Conservation (phyloP, 2,888 invertebrate species). For the Labia minor region DNA sequence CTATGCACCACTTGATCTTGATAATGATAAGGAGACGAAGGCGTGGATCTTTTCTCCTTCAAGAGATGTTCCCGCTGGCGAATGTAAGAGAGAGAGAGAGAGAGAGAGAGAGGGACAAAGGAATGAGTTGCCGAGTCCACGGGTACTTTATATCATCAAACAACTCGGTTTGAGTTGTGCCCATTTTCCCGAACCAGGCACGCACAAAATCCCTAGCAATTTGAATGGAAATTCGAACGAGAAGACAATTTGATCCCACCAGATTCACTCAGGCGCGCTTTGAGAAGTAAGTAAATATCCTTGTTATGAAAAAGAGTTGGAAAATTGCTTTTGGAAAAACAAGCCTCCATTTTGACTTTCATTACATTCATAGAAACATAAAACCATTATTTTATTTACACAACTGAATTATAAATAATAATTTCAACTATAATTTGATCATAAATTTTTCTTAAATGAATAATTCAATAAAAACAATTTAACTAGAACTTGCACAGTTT, state of each 20-base stretch:
- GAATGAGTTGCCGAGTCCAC: too few species aligned
- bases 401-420: too few species aligned
- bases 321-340: constrained; percentile 13
- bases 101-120: too few species aligned
- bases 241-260: constrained; percentile 1
- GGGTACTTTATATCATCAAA: background rate
- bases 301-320: constrained; percentile 7
- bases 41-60: too few species aligned
- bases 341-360: background rate
- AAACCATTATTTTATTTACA: background rate
- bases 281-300: constrained; percentile 7
- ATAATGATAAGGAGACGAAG: too few species aligned
- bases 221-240: constrained; percentile 2
- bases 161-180: background rate
- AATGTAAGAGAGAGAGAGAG: too few species aligned
- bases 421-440: too few species aligned
- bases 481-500: too few species aligned
- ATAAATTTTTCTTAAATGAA: too few species aligned
- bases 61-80: too few species aligned
- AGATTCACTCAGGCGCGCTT: constrained; percentile 1
- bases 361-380: background rate
- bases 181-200: background rate
- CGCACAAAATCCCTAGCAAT: constrained; percentile 5
- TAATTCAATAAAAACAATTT: too few species aligned
- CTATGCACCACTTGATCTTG: too few species aligned